phyloP scores from a whole-genome alignment of 2,797 vertebrate genomes.

The Melanogrammus aeglefinus region DNA sequence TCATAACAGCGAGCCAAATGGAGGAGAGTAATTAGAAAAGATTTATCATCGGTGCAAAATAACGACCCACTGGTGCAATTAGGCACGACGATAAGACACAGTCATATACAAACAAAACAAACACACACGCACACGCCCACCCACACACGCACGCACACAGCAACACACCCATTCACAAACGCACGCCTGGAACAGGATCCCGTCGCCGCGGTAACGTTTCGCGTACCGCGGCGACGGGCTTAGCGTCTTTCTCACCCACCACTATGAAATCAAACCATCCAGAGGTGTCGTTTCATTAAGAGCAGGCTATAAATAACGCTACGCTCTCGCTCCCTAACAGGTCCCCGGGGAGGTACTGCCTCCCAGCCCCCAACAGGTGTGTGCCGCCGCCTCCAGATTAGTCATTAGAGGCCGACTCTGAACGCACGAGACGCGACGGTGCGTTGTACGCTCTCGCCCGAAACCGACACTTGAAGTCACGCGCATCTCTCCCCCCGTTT shows the following conservation, averaged over 20 bases:
- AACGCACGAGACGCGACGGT: too few species aligned
- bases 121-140: slow-evolving; percentile 10
- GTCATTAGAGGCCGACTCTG: slow-evolving; percentile 56
- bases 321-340: slow-evolving; percentile 60
- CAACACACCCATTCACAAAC: neutral
- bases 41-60: too few species aligned
- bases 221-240: too few species aligned
- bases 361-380: slow-evolving; percentile 58
- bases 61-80: too few species aligned
- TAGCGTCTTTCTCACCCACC: neutral
- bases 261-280: slow-evolving; percentile 41
- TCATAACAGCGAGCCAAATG: too few species aligned
- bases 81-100: neutral
- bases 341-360: slow-evolving; percentile 58
- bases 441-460: slow-evolving; percentile 16
- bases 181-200: too few species aligned
- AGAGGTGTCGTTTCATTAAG: slow-evolving; percentile 48
- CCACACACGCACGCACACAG: slow-evolving; percentile 4
- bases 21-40: too few species aligned
- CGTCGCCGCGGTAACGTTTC: too few species aligned
- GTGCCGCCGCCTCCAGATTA: slow-evolving; percentile 37
- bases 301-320: slow-evolving; percentile 68
- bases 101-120: neutral
- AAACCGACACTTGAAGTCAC: slow-evolving; percentile 58
- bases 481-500: slow-evolving; percentile 36